Evolutionary conservation across 2,888 invertebrate genomes (phyloP).

Genomic region (Chirona hameri): DNA sequence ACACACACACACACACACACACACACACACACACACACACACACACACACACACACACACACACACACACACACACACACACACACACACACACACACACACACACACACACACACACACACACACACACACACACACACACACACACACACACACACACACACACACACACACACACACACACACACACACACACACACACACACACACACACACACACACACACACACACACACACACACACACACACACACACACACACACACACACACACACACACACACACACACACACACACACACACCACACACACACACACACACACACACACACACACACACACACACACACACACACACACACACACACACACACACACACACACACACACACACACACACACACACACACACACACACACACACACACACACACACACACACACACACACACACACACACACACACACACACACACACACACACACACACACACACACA

Average conservation of each 20-base stretch:
- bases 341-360: neutral
- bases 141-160: neutral
- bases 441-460: neutral
- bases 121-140: neutral
- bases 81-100: neutral
- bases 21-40: neutral
- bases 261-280: neutral
- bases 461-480: neutral
- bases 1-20: neutral
- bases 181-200: neutral
- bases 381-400: neutral
- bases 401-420: neutral
- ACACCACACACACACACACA: too few species aligned
- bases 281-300: neutral
- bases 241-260: neutral
- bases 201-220: neutral
- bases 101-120: neutral
- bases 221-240: too few species aligned
- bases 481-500: neutral
- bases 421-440: neutral
- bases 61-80: neutral
- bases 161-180: neutral
- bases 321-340: neutral
- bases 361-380: constrained; percentile 1
- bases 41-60: neutral